phyloP scores from a whole-genome alignment of 2,797 vertebrate genomes.

The Brachyrhaphis roseni region DNA sequence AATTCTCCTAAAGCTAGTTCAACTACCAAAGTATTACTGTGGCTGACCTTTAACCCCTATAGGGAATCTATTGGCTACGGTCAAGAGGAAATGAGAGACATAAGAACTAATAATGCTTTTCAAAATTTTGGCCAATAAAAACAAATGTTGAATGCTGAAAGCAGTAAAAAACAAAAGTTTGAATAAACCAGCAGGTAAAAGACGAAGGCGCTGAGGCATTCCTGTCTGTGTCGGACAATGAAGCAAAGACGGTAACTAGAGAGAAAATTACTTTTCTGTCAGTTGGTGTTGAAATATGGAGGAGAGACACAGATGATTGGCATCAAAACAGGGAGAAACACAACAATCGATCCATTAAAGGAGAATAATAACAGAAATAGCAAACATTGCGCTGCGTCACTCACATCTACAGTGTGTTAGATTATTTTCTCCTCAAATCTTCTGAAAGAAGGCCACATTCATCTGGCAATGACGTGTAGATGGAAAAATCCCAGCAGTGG shows the following conservation, averaged over 20 bases:
- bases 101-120: background rate
- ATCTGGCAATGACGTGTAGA: constrained; percentile 11
- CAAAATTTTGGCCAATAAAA: too few species aligned
- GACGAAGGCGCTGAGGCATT: constrained; percentile 38
- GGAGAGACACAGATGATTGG: constrained; percentile 24
- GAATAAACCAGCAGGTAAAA: background rate
- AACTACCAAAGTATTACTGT: background rate
- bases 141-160: constrained; percentile 3
- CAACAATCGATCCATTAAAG: constrained; percentile 1
- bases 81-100: background rate
- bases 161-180: constrained; percentile 21
- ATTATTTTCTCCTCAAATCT: background rate
- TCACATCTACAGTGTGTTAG: too few species aligned
- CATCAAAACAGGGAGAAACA: background rate
- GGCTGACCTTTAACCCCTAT: background rate
- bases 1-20: background rate
- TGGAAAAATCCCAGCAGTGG: constrained; percentile 36
- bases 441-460: constrained; percentile 15
- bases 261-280: constrained; percentile 35
- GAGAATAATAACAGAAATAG: background rate
- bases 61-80: background rate
- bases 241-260: constrained; percentile 7
- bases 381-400: background rate
- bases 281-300: constrained; percentile 34
- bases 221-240: constrained; percentile 12